Conservation (phyloP, 2,113 vertebrate species). For the Rhinogobius similis region DNA sequence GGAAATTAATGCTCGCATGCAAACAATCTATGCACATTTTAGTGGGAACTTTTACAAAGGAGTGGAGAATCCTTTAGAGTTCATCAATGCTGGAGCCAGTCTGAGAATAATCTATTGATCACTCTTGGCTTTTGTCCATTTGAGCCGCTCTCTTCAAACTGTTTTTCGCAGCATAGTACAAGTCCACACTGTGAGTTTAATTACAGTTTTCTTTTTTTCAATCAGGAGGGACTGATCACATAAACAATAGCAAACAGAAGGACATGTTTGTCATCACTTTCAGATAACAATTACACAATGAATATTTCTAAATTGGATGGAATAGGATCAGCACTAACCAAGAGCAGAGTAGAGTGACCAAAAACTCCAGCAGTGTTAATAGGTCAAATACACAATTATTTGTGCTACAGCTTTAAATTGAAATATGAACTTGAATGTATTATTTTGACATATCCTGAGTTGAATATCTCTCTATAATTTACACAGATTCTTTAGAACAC, state of each 20-base stretch:
- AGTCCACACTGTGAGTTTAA: constrained; percentile 33
- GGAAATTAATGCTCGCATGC: neutral
- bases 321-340: no score
- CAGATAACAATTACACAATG: neutral
- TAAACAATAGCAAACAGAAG: neutral
- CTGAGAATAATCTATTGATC: constrained; percentile 43
- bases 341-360: no score
- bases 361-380: no score
- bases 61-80: constrained; percentile 16
- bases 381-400: neutral
- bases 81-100: constrained; percentile 16
- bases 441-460: neutral
- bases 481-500: no score
- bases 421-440: neutral
- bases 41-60: constrained; percentile 1
- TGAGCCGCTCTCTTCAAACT: constrained; percentile 36
- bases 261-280: neutral
- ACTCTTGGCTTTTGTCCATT: constrained; percentile 39
- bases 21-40: constrained; percentile 11
- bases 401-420: neutral
- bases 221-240: neutral
- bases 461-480: neutral
- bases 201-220: constrained; percentile 28
- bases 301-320: no score
- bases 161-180: constrained; percentile 25